Conservation (phyloP, 2,797 vertebrate species). For the Phoeniculus purpureus region DNA sequence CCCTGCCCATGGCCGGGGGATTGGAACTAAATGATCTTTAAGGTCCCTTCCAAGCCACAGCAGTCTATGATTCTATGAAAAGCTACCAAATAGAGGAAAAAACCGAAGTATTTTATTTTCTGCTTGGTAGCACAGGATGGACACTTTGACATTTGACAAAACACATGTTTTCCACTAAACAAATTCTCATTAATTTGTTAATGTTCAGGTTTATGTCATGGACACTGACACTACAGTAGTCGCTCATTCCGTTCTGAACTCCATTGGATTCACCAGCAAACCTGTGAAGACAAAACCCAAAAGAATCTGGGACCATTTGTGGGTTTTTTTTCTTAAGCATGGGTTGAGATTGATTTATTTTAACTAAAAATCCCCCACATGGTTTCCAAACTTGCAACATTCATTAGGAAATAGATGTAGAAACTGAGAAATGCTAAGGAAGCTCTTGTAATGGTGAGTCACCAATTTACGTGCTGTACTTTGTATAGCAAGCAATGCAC, state of each 20-base stretch:
- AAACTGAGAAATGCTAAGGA: background rate
- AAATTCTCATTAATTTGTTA: background rate
- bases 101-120: background rate
- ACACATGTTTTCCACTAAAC: background rate
- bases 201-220: background rate
- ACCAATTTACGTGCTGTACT: background rate
- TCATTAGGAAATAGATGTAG: conserved; percentile 20
- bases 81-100: background rate
- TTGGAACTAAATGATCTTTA: too few species aligned
- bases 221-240: background rate
- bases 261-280: background rate
- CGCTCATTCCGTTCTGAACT: background rate
- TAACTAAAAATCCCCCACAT: background rate
- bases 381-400: conserved; percentile 34
- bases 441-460: conserved; percentile 5
- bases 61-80: background rate
- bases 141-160: background rate
- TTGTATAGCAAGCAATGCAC: background rate
- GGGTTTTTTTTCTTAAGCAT: background rate
- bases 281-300: background rate
- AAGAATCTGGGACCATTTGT: background rate
- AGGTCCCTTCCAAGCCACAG: too few species aligned
- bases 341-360: background rate
- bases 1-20: too few species aligned
- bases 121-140: background rate